Evolutionary conservation across 2,797 vertebrate genomes (phyloP), one percentile per base, ranked within the genome.

Genomic region (Catharus ustulatus): DNA sequence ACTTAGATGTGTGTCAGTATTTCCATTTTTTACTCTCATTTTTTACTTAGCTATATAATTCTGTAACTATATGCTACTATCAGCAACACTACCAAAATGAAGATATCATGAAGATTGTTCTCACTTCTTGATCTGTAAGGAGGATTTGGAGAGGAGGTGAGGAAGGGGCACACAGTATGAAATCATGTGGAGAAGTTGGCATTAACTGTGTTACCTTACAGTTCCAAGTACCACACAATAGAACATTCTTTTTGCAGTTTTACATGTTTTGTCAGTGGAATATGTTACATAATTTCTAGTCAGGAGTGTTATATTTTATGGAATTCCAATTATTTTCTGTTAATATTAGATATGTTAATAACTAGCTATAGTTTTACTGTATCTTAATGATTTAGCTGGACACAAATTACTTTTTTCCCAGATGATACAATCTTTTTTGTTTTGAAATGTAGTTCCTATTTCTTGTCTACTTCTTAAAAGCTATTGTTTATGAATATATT

Each of bases 401-500:
- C 27, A 40, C 45, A 87, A 36, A 54, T 59, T 1, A 66, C 15
- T 34, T 63, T 79, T 66, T 49, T 27, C 20, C 30, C 24, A 74
- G 57, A 66, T 74, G 10, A 34, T 67, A 30, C 8, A 34, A 42
- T 86, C 0, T 43, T 64, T 32, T 87, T 49, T 21, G 4, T 46
- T 62, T 94, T 89, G 67, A 77, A 87, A 43, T 78, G 30, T 43
- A 66, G 30, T 55, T 86, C 18, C 17, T 76, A 12, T 83, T 87
- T 84, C 21, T 55, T 84, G 4, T 79, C 11, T 82, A 51, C 29
- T 67, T 73, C 38, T 49, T 68, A 88, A 83, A 91, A 93, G 42
- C 71, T 92, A 52, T 48, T 95, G 40, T 34, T 93, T 17, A n/a
- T 94, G 34, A 38, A 68, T 82, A 61, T 89, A 77, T 89, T 75